Evolutionary conservation across 2,888 invertebrate species (phyloP), one percentile per base, ranked within the genome.

Genomic region (Odontomyia ornata): DNA sequence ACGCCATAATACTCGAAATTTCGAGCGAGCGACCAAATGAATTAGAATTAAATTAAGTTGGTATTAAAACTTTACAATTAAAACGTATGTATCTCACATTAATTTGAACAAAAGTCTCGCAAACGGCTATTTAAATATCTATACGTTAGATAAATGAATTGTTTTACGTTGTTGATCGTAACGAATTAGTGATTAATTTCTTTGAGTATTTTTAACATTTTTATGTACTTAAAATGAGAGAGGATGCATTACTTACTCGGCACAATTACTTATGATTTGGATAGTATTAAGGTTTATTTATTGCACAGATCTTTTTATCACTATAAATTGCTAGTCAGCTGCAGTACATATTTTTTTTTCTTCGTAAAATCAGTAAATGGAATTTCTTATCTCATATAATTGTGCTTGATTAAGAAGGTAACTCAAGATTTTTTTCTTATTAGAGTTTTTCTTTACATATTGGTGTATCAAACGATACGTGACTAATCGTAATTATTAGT

Each of bases 51-150:
- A 11, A 64, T 64, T 64, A n/a, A 28, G 28, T 15, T n/a, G 27
- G 64, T 11, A 30, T 64, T 25, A 30, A 18, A 18, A 64, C 4
- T 3, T 2, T 21, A 21, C 5, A 60, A 18, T 52, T 4, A 15
- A 52, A 52, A 52, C 52, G 3, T 52, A 36, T 52, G n/a, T 52
- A n/a, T 52, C 52, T 52, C n/a, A 15, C 4, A 52, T 52, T 18
- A 15, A 52, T 9, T 52, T 18, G 18, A 13, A 52, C 15, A 52
- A 52, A 52, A 18, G 52, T 52, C 52, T 52, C 52, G 52, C 52
- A 52, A 52, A 52, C 52, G 15, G 15, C 13, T 64, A 64, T 64
- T 64, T 64, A 28, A 64, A 28, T 64, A 28, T 64, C 64, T 64
- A 64, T 13, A 11, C 28, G 30, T 13, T 64, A 64, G 64, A 28